These are phyloP conservation scores for Copsychus sechellarum DNA, from an alignment of 2,113 vertebrate genomes.

Conservation along the genomic window DNA sequence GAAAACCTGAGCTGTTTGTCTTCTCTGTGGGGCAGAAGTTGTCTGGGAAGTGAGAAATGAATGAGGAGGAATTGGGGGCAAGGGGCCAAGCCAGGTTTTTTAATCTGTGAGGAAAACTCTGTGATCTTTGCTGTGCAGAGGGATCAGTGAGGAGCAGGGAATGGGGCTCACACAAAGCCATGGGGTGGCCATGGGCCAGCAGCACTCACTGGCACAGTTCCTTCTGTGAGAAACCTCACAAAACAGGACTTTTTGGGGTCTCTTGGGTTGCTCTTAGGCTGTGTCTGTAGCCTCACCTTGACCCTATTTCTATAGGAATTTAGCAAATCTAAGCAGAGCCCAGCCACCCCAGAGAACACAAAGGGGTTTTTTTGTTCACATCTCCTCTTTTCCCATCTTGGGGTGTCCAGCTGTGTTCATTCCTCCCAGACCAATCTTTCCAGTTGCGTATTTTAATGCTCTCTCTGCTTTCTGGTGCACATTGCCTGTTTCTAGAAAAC, in stretches of 20 bases:
- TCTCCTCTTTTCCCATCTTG: neutral
- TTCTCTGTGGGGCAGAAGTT: neutral
- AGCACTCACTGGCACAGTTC: neutral
- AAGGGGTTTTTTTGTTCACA: neutral
- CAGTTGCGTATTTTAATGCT: neutral
- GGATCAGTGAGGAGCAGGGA: neutral
- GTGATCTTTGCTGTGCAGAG: neutral
- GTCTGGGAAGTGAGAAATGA: neutral
- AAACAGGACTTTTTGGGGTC: neutral
- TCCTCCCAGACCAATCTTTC: neutral
- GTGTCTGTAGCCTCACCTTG: neutral
- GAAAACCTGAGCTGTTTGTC: neutral
- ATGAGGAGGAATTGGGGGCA: neutral
- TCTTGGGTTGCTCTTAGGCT: neutral
- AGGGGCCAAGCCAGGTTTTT: neutral
- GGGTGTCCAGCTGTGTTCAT: neutral
- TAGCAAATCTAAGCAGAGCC: neutral
- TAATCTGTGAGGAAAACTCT: neutral
- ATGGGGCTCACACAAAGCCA: neutral
- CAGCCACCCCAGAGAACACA: neutral
- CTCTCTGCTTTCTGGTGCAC: neutral
- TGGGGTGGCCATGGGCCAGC: accelerated
- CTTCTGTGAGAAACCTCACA: no score
- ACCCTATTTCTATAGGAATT: neutral
- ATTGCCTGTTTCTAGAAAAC: neutral